Percentiles rank a stretch among this genome's conserved stretches.
phyloP scores from a whole-genome alignment of 2,113 vertebrate species.

The Spea bombifrons region DNA sequence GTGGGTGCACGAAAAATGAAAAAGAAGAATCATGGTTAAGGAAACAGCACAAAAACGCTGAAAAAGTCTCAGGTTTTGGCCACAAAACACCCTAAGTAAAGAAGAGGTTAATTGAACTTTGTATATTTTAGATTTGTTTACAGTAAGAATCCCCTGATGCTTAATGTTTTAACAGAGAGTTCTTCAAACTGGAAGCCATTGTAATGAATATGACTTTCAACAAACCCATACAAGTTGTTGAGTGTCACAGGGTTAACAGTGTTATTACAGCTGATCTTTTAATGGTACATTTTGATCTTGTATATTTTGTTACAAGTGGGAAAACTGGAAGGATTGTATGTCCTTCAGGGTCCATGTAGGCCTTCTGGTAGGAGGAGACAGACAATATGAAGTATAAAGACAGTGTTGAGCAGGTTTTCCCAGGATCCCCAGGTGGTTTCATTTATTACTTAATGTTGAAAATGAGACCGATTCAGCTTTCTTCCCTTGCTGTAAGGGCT shows the following conservation, averaged over 20 bases:
- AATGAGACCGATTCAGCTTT: constrained; percentile 67
- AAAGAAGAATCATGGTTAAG: too few relatives aligned
- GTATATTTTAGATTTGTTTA: too few relatives aligned
- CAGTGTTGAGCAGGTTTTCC: constrained; percentile 68
- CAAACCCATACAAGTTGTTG: constrained; percentile 42
- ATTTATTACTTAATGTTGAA: constrained; percentile 71
- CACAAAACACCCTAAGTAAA: too few relatives aligned
- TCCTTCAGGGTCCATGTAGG: constrained; percentile 63
- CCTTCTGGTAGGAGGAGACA: constrained; percentile 64
- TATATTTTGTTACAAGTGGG: constrained; percentile 75
- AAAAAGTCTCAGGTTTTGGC: too few relatives aligned
- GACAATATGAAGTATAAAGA: constrained; percentile 64
- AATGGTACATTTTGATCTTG: constrained; percentile 62
- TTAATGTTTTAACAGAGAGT: constrained; percentile 8
- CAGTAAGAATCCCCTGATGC: too few relatives aligned
- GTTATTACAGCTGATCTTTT: constrained; percentile 62
- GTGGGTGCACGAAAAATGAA: too few relatives aligned
- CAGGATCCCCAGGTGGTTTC: constrained; percentile 83
- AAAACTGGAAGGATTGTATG: constrained; percentile 69
- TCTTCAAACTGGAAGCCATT: constrained; percentile 35
- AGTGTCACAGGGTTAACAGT: constrained; percentile 54
- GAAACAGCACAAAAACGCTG: too few relatives aligned
- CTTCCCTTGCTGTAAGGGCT: constrained; percentile 57
- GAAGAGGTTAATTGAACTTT: too few relatives aligned
- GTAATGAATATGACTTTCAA: constrained; percentile 24